Conservation (phyloP, 2,113 vertebrate species). For the Rhombomys opimus region DNA sequence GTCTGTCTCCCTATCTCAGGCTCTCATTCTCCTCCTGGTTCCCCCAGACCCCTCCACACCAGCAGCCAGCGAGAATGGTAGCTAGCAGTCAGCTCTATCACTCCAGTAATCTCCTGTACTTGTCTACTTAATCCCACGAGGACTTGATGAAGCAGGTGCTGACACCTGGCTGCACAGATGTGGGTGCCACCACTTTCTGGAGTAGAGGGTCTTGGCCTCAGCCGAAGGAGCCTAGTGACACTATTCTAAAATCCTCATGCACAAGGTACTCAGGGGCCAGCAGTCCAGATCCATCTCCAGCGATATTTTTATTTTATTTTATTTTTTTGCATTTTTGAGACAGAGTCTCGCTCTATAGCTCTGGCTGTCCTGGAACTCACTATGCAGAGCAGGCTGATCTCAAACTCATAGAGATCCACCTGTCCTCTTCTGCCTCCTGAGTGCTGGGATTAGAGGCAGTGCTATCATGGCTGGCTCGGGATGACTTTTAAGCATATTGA, state of each 20-base stretch:
- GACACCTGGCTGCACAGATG: background rate
- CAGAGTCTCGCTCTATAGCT: background rate
- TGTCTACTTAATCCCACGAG: background rate
- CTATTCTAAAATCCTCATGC: background rate
- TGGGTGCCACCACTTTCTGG: background rate
- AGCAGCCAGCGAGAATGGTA: background rate
- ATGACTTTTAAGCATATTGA: background rate
- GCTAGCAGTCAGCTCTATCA: fast-evolving
- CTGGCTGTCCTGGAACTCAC: background rate
- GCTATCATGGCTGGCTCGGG: background rate
- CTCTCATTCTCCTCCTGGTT: background rate
- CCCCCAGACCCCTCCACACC: background rate
- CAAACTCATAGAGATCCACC: background rate
- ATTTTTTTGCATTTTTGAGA: background rate
- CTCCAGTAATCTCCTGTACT: too few species aligned
- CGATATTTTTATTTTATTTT: background rate
- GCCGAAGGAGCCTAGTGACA: background rate
- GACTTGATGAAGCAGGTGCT: background rate
- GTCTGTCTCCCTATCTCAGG: too few species aligned
- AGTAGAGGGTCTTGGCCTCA: background rate
- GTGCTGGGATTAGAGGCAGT: background rate
- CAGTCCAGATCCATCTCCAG: background rate
- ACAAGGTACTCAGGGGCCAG: fast-evolving
- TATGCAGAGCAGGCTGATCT: background rate
- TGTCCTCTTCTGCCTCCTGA: background rate